A percentile compares a stretch with the other conserved stretches of the same genome.
Evolutionary conservation across 2,888 invertebrate species (phyloP).

Genomic region (Caenorhabditis sp.): DNA sequence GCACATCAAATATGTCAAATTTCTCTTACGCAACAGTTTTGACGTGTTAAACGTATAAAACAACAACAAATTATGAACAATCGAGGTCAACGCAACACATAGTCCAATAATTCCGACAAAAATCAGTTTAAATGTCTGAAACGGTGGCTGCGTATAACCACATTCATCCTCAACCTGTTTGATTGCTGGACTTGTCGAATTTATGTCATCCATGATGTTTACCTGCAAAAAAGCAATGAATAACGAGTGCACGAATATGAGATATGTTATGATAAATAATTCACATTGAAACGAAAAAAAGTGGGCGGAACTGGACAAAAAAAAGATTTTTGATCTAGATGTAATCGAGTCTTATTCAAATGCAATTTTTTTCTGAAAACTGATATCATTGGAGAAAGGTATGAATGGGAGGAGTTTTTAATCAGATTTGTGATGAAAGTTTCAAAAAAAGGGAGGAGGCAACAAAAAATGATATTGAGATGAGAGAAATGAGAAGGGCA

Average conservation of each 20-base stretch:
- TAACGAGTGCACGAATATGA: background rate
- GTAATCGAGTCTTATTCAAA: background rate
- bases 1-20: constrained; percentile 63
- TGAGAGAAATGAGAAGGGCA: no score
- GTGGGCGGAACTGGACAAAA: background rate
- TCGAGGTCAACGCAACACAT: constrained; percentile 57
- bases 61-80: constrained; percentile 61
- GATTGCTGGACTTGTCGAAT: background rate
- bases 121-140: constrained; percentile 60
- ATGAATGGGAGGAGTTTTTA: background rate
- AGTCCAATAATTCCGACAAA: constrained; percentile 64
- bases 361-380: no score
- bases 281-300: background rate
- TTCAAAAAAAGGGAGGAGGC: background rate
- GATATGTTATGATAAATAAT: background rate
- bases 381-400: background rate
- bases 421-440: background rate
- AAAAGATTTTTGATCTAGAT: background rate
- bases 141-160: constrained; percentile 27
- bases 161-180: constrained; percentile 12
- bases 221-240: no score
- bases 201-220: background rate
- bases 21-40: constrained; percentile 49
- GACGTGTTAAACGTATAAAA: constrained; percentile 63
- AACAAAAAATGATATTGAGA: background rate